A percentile compares a stretch with the other conserved stretches of the same genome.
phyloP scores from a whole-genome alignment of 2,888 invertebrate genomes.

The Cryptocheilus praepositus region DNA sequence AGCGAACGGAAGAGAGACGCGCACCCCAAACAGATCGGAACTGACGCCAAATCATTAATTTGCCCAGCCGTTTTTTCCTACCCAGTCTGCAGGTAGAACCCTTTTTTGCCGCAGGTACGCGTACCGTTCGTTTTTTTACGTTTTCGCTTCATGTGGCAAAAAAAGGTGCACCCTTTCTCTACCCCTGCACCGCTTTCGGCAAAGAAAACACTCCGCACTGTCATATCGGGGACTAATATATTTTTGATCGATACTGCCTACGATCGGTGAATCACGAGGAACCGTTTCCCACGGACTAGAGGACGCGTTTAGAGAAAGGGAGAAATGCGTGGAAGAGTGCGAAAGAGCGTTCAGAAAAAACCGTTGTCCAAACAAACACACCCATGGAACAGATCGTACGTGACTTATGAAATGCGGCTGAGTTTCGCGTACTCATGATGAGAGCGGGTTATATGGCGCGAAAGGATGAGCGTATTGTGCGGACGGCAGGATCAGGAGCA shows the following conservation, averaged over 20 bases:
- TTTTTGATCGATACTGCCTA: constrained; percentile 71
- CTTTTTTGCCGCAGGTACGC: constrained; percentile 67
- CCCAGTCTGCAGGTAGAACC: constrained; percentile 65
- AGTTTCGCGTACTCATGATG: constrained; percentile 45
- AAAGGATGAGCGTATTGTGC: constrained; percentile 48
- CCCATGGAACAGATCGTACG: constrained; percentile 54
- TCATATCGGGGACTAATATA: constrained; percentile 74
- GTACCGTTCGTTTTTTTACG: constrained; percentile 52
- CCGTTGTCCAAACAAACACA: constrained; percentile 75
- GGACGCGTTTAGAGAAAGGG: constrained; percentile 15
- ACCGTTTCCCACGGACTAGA: constrained; percentile 68
- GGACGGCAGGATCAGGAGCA: background rate
- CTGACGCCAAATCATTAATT: constrained; percentile 75
- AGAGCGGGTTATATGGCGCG: constrained; percentile 25
- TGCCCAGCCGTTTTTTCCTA: constrained; percentile 57
- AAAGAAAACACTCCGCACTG: constrained; percentile 73
- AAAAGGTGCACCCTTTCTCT: constrained; percentile 38
- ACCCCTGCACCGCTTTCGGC: constrained; percentile 25
- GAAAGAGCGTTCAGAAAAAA: constrained; percentile 55
- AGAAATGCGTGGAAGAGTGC: background rate
- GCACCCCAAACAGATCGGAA: constrained; percentile 64
- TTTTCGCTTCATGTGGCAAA: constrained; percentile 33
- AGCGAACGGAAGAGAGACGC: constrained; percentile 20
- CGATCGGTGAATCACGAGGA: constrained; percentile 56
- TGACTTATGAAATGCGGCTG: constrained; percentile 54